Evolutionary conservation across 2,888 invertebrate species (phyloP).

Genomic region (Philhelius pedissequus): DNA sequence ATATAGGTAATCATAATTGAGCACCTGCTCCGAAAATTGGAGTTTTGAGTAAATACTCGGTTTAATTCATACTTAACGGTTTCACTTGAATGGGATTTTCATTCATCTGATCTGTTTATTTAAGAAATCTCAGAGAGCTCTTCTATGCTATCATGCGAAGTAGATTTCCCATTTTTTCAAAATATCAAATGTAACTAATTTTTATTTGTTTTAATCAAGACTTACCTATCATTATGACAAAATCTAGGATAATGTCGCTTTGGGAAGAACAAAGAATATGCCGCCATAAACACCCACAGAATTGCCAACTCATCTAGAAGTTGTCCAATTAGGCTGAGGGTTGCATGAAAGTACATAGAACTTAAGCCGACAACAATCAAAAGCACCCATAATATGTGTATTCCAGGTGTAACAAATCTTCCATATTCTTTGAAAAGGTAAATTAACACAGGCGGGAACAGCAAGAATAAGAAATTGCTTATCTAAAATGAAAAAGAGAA

Average conservation of each 20-base stretch:
- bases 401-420: slow-evolving; percentile 86
- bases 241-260: slow-evolving; percentile 85
- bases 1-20: too few relatives aligned
- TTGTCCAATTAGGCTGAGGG: slow-evolving; percentile 89
- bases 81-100: too few relatives aligned
- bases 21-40: too few relatives aligned
- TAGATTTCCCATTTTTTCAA: background rate
- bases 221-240: slow-evolving; percentile 83
- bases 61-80: too few relatives aligned
- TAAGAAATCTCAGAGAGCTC: too few relatives aligned
- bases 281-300: slow-evolving; percentile 89
- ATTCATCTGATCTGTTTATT: too few relatives aligned
- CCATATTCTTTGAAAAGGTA: slow-evolving; percentile 89
- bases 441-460: slow-evolving; percentile 88
- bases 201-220: slow-evolving; percentile 42
- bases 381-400: slow-evolving; percentile 90
- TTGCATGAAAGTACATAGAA: slow-evolving; percentile 92
- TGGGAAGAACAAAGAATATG: slow-evolving; percentile 87
- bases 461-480: slow-evolving; percentile 88
- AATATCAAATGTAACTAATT: background rate
- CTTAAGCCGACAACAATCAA: slow-evolving; percentile 88
- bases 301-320: slow-evolving; percentile 90
- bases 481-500: slow-evolving; percentile 80
- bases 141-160: too few relatives aligned
- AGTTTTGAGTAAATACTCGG: too few relatives aligned